Base-by-base conservation (phyloP, 2,113 vertebrate genomes). In the Arothron firmamentum region DNA sequence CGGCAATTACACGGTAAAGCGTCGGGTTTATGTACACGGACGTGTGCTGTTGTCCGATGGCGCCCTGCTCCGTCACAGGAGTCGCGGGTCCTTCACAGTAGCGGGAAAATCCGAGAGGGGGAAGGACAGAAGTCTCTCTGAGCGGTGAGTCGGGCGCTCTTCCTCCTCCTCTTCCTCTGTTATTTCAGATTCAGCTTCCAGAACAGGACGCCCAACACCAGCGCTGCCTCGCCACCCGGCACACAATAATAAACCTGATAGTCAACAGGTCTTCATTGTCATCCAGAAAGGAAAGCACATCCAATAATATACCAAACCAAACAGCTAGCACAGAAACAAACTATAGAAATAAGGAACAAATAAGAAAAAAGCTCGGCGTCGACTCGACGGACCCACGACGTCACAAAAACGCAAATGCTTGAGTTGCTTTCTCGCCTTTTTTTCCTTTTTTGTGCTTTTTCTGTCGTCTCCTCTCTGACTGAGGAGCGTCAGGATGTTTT, bases 1-100 rank as follows among this genome's bases (percentile, higher is more conserved):
- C 87, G 84, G 79, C 82, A 47, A 47, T 85, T 79, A 87, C 85
- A 88, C 88, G 89, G 79, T 83, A 82, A 88, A 86, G 88, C 81
- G 78, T 82, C 68, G 69, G 68, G 77, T 79, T 47, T 90, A 88
- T 87, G 84, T 88, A 90, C 87, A 90, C 51, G 76, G 73, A 73
- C 79, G 74, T 55, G 69, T 65, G 70, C 69, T 75, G 84, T 82
- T 82, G 55, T 83, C 70, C 52, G 66, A 83, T 75, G 84, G 72
- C 70, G 57, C 63, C 42, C 52, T 25, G 62, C 49, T 68, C 66
- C 58, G 65, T 57, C 57, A 54, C 67, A 65, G 64, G 52, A 11
- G 17, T 52, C 47, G 17, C 65, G 6, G 70, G 68, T 80, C 85
- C 57, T 80, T 86, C 83, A 86, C 84, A 80, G 82, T 72, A 80